Evolutionary conservation across 2,888 invertebrate species (phyloP), one percentile per base, ranked within the genome.

Genomic region (Synanthedon formicaeformis): DNA sequence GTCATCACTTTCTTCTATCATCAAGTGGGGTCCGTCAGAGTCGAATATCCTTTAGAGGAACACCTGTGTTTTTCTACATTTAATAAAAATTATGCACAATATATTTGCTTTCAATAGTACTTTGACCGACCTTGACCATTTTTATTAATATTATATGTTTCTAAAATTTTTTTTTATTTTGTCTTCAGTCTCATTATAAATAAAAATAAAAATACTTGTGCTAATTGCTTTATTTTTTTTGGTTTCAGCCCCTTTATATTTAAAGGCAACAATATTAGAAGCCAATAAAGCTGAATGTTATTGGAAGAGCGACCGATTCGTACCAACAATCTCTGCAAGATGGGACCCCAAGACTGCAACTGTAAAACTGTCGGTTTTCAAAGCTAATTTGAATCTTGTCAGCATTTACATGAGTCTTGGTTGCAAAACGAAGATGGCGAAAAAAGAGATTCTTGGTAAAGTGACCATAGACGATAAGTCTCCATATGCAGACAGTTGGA

Each of bases 261-360:
- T 94, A 57, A 94, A 94, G 79, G 93, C 94, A 55, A 91, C 92
- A 0, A 90, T 93, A 56, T 89, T 92, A 57, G 93, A 94, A 69
- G 90, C 90, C 56, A 91, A 90, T 60, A 90, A 87, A 65, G 81
- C 84, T 0, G 88, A 88, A 61, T 84, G 83, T 57, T 87, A 87
- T 58, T 92, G 94, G 93, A 94, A 93, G 71, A 93, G 94, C 61
- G 91, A 92, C 63, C 87, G 90, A 58, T 94, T 94, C 74, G 84
- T 88, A 13, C 94, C 94, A 4, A 92, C 93, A 3, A 91, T 94
- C 55, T 92, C 94, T n/a, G 91, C 92, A 63, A 92, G 93, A 76
- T 92, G 94, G 86, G 91, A 92, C 63, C 89, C 91, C 0, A 91
- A 90, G 61, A 87, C 90, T 6, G 89, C 92, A 0, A 90, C 89